These are phyloP conservation scores for Cheilinus undulatus DNA, from an alignment of 2,113 vertebrate species.

Conservation along the genomic window DNA sequence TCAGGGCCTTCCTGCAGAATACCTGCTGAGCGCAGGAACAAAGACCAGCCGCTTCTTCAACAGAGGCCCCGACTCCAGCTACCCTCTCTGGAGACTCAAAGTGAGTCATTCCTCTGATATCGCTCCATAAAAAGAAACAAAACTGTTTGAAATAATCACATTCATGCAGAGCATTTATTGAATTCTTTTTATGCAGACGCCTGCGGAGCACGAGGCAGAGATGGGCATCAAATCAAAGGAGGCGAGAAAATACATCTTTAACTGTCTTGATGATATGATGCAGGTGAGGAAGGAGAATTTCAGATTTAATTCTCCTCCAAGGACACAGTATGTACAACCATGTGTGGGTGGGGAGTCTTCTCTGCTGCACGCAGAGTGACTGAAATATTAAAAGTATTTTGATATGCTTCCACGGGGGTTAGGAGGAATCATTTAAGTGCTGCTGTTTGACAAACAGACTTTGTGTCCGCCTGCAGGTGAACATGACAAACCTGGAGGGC, in stretches of 20 bases:
- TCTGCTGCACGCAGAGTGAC: too few species aligned
- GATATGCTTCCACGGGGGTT: not conserved
- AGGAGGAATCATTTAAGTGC: not conserved
- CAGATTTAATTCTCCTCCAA: not conserved
- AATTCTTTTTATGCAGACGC: constrained; percentile 82
- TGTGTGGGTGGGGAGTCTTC: too few species aligned
- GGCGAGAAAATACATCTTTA: constrained; percentile 98
- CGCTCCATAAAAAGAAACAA: not conserved
- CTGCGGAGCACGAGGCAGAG: constrained; percentile 95
- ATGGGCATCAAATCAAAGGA: constrained; percentile 99
- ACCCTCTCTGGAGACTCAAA: constrained; percentile 97
- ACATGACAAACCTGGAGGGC: constrained; percentile 97
- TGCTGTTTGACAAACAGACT: not conserved
- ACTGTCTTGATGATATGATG: constrained; percentile 99
- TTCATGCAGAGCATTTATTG: not conserved
- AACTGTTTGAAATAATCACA: not conserved
- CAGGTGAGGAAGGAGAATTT: constrained; percentile 83
- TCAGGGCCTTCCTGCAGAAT: constrained; percentile 97
- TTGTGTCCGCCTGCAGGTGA: constrained; percentile 86
- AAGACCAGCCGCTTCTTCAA: constrained; percentile 99
- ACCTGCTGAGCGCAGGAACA: constrained; percentile 96
- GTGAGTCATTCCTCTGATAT: constrained; percentile 45
- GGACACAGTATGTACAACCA: not conserved
- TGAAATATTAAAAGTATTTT: too few species aligned
- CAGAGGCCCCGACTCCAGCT: constrained; percentile 94